Percentiles rank a stretch among this genome's conserved stretches.
These are phyloP conservation scores for Sturnira hondurensis DNA, from an alignment of 2,113 vertebrate genomes.

Conservation along the genomic window DNA sequence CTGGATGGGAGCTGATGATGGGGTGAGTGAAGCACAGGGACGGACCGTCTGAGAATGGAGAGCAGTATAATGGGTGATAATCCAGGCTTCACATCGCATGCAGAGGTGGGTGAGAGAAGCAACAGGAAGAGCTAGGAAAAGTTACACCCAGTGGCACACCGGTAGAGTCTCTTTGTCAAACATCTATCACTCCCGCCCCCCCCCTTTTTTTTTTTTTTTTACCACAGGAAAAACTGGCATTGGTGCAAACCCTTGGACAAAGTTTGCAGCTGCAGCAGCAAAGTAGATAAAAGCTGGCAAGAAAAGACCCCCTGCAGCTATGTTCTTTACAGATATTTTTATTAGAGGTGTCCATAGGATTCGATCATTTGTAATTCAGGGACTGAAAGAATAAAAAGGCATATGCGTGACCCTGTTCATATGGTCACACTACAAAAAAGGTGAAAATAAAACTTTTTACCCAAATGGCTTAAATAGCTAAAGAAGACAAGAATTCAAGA, in stretches of 20 bases:
- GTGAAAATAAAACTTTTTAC: neutral
- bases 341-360: neutral
- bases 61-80: neutral
- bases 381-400: neutral
- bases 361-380: neutral
- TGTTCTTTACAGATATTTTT: constrained; percentile 1
- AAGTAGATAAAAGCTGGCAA: neutral
- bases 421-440: neutral
- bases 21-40: neutral
- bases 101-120: neutral
- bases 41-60: neutral
- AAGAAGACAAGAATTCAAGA: neutral
- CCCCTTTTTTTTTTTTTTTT: neutral
- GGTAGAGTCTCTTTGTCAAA: neutral
- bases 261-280: neutral
- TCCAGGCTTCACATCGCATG: neutral
- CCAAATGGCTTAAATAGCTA: neutral
- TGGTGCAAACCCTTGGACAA: neutral
- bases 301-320: neutral
- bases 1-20: neutral
- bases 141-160: too few species aligned
- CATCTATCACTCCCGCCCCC: neutral
- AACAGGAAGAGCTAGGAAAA: neutral
- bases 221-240: neutral
- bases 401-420: neutral